Evolutionary conservation across 2,797 vertebrate genomes (phyloP).

Genomic region (Dendrocincla fuliginosa): DNA sequence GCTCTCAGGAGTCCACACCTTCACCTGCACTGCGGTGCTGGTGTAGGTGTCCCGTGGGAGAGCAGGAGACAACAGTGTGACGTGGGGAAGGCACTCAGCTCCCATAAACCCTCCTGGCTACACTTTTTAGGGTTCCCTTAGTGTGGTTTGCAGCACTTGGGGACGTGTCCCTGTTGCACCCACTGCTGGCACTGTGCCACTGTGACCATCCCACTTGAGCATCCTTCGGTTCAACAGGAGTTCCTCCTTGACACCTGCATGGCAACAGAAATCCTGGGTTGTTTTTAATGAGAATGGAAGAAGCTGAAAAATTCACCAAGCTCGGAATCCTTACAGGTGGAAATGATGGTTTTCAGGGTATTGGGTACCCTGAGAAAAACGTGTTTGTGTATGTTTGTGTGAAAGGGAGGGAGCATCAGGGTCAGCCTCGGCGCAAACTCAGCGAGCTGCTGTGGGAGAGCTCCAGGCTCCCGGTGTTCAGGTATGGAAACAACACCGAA

Average conservation of each 20-base stretch:
- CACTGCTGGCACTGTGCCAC: accelerated
- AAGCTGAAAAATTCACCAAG: not conserved
- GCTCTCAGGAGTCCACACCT: not conserved
- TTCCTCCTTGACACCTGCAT: not conserved
- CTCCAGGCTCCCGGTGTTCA: not conserved
- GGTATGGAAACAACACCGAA: not conserved
- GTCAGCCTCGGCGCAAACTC: not conserved
- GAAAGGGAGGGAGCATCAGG: not conserved
- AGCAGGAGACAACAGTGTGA: accelerated
- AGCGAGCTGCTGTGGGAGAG: not conserved
- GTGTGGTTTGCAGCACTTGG: accelerated
- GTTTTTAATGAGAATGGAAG: not conserved
- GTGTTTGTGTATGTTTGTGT: not conserved
- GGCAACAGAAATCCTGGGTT: not conserved
- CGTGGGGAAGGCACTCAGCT: not conserved
- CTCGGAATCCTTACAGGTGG: not conserved
- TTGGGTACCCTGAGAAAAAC: not conserved
- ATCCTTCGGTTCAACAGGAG: accelerated
- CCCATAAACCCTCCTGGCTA: not conserved
- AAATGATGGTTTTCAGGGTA: not conserved
- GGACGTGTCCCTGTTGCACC: accelerated
- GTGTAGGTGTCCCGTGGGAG: not conserved
- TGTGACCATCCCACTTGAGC: accelerated
- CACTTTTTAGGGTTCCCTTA: accelerated
- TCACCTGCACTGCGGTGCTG: not conserved